phyloP scores from a whole-genome alignment of 2,113 vertebrate species.

The Oryzias melastigma region DNA sequence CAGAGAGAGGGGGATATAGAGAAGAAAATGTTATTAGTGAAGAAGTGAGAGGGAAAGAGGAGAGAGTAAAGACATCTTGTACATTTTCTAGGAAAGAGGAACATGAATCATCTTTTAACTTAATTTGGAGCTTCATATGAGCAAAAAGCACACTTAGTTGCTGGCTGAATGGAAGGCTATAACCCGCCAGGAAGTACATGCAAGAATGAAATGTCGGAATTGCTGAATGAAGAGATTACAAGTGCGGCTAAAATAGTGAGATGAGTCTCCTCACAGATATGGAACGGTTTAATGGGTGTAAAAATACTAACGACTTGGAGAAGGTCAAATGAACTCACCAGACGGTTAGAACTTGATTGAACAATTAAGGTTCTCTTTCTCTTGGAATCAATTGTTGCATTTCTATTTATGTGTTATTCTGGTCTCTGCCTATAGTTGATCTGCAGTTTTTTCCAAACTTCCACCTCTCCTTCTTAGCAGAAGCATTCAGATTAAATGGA shows the following conservation, averaged over 20 bases:
- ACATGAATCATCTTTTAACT: constrained; percentile 78
- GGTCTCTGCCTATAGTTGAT: constrained; percentile 26
- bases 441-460: constrained; percentile 37
- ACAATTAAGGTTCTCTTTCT: constrained; percentile 68
- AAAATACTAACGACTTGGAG: constrained; percentile 43
- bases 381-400: constrained; percentile 56
- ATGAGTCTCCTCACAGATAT: constrained; percentile 5
- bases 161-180: constrained; percentile 31
- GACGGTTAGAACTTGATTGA: constrained; percentile 57
- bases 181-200: constrained; percentile 38
- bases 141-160: constrained; percentile 60
- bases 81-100: constrained; percentile 63
- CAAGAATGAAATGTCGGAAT: constrained; percentile 52
- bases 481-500: constrained; percentile 42
- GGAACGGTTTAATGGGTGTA: constrained; percentile 8
- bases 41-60: constrained; percentile 65
- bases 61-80: constrained; percentile 56
- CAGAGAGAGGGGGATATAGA: constrained; percentile 66
- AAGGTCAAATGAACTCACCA: constrained; percentile 48
- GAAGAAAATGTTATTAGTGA: constrained; percentile 78
- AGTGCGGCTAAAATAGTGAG: constrained; percentile 10
- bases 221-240: constrained; percentile 45
- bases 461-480: constrained; percentile 35
- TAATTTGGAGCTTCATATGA: constrained; percentile 69
- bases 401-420: constrained; percentile 19